Percentiles rank a stretch among this genome's conserved stretches.
Conservation (phyloP, 2,888 invertebrate species). For the Drosophila greeni region DNA sequence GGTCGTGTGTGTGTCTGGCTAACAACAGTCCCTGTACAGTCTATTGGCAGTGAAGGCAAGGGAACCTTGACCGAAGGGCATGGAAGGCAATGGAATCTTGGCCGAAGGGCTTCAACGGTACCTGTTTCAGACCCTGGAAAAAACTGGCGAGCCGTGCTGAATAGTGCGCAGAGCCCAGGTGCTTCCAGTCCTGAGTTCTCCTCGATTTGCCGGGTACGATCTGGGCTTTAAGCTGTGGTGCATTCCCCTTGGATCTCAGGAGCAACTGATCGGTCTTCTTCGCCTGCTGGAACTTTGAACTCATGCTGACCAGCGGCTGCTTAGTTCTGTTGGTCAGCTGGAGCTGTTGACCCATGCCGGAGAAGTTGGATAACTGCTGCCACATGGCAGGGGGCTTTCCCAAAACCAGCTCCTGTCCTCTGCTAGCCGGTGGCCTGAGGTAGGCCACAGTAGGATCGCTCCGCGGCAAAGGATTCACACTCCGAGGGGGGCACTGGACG, state of each 20-base stretch:
- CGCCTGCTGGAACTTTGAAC: constrained; percentile 3
- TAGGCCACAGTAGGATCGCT: not conserved
- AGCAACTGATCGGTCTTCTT: not conserved
- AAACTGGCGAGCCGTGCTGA: constrained; percentile 14
- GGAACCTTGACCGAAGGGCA: no score
- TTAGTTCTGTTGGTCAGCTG: constrained; percentile 2
- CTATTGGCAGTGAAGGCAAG: constrained; percentile 1
- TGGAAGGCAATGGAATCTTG: constrained; percentile 2
- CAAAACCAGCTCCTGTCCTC: not conserved
- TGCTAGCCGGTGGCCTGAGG: constrained; percentile 9
- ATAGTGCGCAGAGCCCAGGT: constrained; percentile 1
- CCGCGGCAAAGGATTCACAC: constrained; percentile 3
- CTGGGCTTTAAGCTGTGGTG: not conserved
- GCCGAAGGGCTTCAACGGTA: constrained; percentile 4
- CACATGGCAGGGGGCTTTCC: not conserved
- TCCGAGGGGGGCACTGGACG: not conserved
- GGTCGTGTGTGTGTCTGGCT: not conserved
- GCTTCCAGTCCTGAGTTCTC: not conserved
- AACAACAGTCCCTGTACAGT: constrained; percentile 16
- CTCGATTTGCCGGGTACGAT: not conserved
- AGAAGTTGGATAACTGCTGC: constrained; percentile 14
- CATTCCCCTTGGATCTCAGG: not conserved
- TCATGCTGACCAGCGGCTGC: constrained; percentile 18
- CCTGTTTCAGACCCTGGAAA: constrained; percentile 8
- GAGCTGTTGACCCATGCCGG: constrained; percentile 5